Evolutionary conservation across 92 coral and sea anemone genomes (phyloP).

Genomic region (Palythoa grandiflora): DNA sequence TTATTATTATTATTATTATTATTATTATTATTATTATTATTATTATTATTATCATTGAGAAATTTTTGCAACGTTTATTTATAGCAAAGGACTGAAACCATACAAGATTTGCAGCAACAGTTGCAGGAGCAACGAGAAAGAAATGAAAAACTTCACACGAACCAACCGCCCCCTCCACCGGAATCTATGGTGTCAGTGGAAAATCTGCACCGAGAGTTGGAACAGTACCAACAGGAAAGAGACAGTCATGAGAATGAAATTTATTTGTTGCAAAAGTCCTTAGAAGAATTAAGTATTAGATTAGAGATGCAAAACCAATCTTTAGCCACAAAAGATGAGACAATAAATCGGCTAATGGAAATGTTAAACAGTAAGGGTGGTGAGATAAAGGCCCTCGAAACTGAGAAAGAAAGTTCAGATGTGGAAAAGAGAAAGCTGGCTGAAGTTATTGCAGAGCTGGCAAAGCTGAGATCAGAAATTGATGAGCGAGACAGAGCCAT

Average conservation of each 20-base stretch:
- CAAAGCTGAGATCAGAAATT: slow-evolving; percentile 65
- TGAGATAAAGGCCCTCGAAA: slow-evolving; percentile 68
- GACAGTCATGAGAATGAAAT: slow-evolving; percentile 89
- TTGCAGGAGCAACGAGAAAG: slow-evolving; percentile 61
- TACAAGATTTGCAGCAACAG: slow-evolving; percentile 83
- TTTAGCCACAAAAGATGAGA: slow-evolving; percentile 82
- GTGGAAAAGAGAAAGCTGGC: slow-evolving; percentile 75
- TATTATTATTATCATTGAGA: too few species aligned
- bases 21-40: too few species aligned
- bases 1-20: too few species aligned
- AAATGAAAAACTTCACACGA: slow-evolving; percentile 47
- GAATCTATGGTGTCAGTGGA: slow-evolving; percentile 63
- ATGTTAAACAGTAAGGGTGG: slow-evolving; percentile 83
- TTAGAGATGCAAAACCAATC: slow-evolving; percentile 84
- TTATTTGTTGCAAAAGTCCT: slow-evolving; percentile 81
- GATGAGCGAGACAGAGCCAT: slow-evolving; percentile 79
- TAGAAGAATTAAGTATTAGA: slow-evolving; percentile 83
- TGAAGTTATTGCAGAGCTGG: slow-evolving; percentile 73
- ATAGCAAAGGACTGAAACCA: slow-evolving; percentile 83
- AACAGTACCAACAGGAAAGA: slow-evolving; percentile 73
- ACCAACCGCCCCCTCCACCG: slow-evolving; percentile 55
- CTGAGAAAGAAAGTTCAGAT: slow-evolving; percentile 63
- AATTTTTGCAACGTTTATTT: not conserved
- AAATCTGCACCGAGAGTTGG: slow-evolving; percentile 79
- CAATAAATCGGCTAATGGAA: slow-evolving; percentile 81